A percentile compares a stretch with the other conserved stretches of the same genome.
These are phyloP conservation scores for Sporophila hypoxantha DNA, from an alignment of 2,113 vertebrate species.

Conservation along the genomic window DNA sequence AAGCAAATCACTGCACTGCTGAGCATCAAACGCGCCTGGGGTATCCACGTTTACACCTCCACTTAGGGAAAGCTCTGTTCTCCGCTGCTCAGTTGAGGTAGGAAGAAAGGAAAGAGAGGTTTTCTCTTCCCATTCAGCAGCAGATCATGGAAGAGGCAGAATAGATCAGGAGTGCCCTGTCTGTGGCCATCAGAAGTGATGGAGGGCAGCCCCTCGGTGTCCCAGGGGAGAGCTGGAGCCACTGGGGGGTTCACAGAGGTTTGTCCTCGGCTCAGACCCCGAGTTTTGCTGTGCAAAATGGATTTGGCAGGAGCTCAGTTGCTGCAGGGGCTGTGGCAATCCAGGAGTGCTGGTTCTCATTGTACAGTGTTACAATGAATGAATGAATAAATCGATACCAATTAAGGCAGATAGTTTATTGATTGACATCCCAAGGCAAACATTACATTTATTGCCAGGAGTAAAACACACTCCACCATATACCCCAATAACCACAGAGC, in stretches of 20 bases:
- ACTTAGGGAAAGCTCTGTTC: neutral
- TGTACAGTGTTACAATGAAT: neutral
- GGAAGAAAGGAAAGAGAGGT: neutral
- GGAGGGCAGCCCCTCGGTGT: neutral
- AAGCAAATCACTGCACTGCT: neutral
- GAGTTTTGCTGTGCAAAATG: neutral
- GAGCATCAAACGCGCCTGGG: neutral
- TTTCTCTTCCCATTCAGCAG: neutral
- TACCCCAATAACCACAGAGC: neutral
- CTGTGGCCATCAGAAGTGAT: neutral
- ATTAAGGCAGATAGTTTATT: constrained; percentile 15
- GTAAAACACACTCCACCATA: neutral
- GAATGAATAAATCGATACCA: neutral
- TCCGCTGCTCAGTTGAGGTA: neutral
- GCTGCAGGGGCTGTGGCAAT: neutral
- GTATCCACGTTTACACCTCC: neutral
- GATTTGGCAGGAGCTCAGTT: neutral
- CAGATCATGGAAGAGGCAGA: neutral
- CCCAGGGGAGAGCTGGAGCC: neutral
- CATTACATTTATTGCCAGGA: neutral
- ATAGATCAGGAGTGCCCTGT: neutral
- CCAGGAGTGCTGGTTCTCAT: neutral
- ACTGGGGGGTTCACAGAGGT: neutral
- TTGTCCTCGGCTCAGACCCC: neutral
- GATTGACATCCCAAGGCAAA: constrained; percentile 15